Conservation (phyloP, 2,113 vertebrate species). For the Erinaceus europaeus region DNA sequence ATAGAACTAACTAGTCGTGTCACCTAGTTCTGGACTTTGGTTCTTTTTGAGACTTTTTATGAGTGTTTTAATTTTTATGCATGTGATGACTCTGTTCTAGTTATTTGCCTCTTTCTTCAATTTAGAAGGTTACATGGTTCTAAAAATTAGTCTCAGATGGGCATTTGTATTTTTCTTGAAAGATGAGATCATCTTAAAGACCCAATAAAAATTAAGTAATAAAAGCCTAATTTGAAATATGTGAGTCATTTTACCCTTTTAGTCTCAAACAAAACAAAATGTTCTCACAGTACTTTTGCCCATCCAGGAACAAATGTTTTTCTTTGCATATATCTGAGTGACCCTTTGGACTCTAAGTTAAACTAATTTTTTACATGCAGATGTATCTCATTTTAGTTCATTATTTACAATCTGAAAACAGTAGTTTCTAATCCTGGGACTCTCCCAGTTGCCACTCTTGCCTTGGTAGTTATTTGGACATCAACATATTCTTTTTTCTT, state of each 20-base stretch:
- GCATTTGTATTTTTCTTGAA: neutral
- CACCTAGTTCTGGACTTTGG: too few relatives aligned
- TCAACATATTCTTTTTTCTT: too few relatives aligned
- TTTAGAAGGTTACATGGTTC: too few relatives aligned
- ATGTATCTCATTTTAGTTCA: neutral
- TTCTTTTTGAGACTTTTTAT: too few relatives aligned
- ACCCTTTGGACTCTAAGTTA: neutral
- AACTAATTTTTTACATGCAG: neutral
- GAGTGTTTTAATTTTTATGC: too few relatives aligned
- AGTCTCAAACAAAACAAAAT: neutral
- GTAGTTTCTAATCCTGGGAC: neutral
- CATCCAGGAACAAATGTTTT: fast-evolving
- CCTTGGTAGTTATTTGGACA: neutral
- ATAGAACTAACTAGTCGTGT: too few relatives aligned
- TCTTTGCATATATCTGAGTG: neutral
- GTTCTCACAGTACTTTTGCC: neutral
- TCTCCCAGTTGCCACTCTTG: neutral
- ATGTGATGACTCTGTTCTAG: too few relatives aligned
- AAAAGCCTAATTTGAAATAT: neutral
- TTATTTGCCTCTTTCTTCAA: too few relatives aligned
- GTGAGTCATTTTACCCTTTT: neutral
- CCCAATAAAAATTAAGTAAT: neutral
- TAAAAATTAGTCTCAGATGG: neutral
- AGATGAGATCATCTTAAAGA: neutral
- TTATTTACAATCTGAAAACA: neutral